Base-by-base conservation (phyloP, 2,888 invertebrate species). In the Pachymerium ferrugineum region DNA sequence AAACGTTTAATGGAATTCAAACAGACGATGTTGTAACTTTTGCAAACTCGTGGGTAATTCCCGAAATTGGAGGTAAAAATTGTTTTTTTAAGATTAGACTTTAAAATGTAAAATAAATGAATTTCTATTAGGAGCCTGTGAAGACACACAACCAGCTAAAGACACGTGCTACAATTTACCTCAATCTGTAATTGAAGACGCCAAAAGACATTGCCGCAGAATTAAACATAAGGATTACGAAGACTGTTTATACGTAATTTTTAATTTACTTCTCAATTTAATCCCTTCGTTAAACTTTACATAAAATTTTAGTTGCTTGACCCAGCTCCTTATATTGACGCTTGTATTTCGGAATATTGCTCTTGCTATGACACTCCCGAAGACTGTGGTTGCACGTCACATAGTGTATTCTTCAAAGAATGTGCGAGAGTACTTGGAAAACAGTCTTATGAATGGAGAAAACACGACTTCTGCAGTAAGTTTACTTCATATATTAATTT, bases 271-370 rank as follows among this genome's bases (percentile, higher is more conserved):
- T n/a, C n/a, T n/a, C n/a, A n/a, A n/a, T n/a, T n/a, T n/a, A n/a
- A n/a, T n/a, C n/a, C n/a, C n/a, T n/a, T n/a, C n/a, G n/a, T 22
- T 54, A 22, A 3, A 54, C 8, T 54, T 19, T 22, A 16, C 16
- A 54, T n/a, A 16, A 16, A 54, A 22, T 47, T 14, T 0, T 76
- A 89, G 86, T 85, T 85, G 0, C 86, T 92, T 79, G 89, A 90
- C 77, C 86, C 89, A 0, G 83, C 87, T 0, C 84, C 88, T 0
- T 85, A 92, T 67, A 81, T 90, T 54, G 88, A 88, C 73, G 88
- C 90, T 0, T 95, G 94, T 78, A 86, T 88, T 72, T 90, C 89
- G 86, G 93, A 94, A 80, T 93, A 89, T 81, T 94, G 94, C 80
- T 86, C 87, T 25, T 89, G 90, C 77, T 69, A 73, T 5, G 84